Base-by-base conservation (phyloP, 2,797 vertebrate species). In the Lacerta bilineata region DNA sequence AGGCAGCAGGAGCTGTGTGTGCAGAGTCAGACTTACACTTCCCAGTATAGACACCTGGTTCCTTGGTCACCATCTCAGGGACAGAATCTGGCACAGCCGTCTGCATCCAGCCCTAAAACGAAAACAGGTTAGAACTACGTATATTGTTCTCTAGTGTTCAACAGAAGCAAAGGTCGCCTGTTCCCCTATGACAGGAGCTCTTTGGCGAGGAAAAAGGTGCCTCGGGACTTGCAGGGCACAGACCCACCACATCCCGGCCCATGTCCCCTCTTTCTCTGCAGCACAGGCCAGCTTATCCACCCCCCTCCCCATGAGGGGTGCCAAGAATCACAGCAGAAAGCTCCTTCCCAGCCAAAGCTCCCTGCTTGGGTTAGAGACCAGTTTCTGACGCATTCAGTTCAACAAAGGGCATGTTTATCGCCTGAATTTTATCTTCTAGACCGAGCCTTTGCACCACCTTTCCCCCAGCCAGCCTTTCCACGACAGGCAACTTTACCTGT, bases 41-140 rank as follows among this genome's bases (percentile, higher is more conserved):
- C 77, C 98, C 98, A 1, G 96, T 95, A 95, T 97, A 98, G 96
- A 98, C 90, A 83, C 98, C 98, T 4, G 97, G 97, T 91, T 97
- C 95, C 4, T 96, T 97, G 1, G 96, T 95, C 84, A 89, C 87
- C 68, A 95, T 93, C 46, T 96, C 96, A 41, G 95, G 91, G 25
- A 80, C 10, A 77, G 74, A 88, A 9, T 78, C 95, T 87, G 90
- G 50, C 8, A 91, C 15, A 27, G 95, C 89, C 88, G 95, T 96
- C 11, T 94, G 95, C 83, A 96, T 96, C 36, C 95, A 97, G 89
- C 96, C 59, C 98, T 98, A 80, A 68, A 50, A 55, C 50, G 3
- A 13, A 55, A 87, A 10, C 43, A 82, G 79, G 33, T 8, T 4
- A 6, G 25, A 33, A 2, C 50, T 4, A 55, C 13, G 3, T 5